Evolutionary conservation across 2,797 vertebrate species (phyloP).

Genomic region (Etheostoma perlongum): DNA sequence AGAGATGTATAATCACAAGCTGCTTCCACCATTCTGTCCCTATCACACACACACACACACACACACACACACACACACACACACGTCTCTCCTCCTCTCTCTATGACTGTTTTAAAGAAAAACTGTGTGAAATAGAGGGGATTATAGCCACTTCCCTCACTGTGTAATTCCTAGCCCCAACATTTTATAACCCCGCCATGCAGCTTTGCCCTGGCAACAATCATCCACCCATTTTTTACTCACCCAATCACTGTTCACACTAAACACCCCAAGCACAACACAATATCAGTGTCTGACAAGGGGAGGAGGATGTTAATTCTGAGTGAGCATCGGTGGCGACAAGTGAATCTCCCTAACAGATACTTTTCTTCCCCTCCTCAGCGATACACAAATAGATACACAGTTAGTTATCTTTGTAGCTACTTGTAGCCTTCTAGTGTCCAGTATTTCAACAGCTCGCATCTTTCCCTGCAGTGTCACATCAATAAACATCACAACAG

Average conservation of each 20-base stretch:
- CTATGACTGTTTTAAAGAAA: slow-evolving; percentile 39
- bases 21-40: slow-evolving; percentile 40
- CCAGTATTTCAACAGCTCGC: slow-evolving; percentile 39
- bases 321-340: slow-evolving; percentile 9
- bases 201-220: slow-evolving; percentile 45
- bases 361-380: not conserved
- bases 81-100: not conserved
- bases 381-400: not conserved
- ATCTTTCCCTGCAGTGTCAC: slow-evolving; percentile 52
- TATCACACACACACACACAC: slow-evolving; percentile 25
- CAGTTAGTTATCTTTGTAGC: slow-evolving; percentile 16
- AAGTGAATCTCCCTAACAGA: slow-evolving; percentile 5
- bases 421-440: not conserved
- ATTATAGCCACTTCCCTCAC: slow-evolving; percentile 28
- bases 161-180: slow-evolving; percentile 4
- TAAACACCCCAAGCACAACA: slow-evolving; percentile 19
- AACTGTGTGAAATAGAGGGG: slow-evolving; percentile 23
- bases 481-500: slow-evolving; percentile 63
- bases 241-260: slow-evolving; percentile 36
- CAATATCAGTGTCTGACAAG: slow-evolving; percentile 18
- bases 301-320: not conserved
- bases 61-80: not conserved
- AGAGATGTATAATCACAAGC: slow-evolving; percentile 60
- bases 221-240: slow-evolving; percentile 32
- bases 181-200: not conserved